Evolutionary conservation across 1,140 invertebrate species (phyloP).

Genomic region (Aricia agestis): DNA sequence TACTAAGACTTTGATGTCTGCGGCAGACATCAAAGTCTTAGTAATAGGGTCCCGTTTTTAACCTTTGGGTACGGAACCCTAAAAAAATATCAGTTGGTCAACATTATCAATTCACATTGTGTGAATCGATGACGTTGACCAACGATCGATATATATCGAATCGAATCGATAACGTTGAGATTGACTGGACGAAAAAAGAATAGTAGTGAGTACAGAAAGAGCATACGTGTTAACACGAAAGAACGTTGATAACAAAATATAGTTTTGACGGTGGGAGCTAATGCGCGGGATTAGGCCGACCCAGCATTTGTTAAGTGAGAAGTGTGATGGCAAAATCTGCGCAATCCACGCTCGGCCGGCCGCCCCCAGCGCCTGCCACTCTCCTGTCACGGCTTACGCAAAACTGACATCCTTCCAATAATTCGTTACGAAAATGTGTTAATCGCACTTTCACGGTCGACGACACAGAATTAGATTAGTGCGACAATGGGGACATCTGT

Average conservation of each 20-base stretch:
- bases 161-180: too few relatives aligned
- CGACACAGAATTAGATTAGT: conserved; percentile 69
- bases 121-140: too few relatives aligned
- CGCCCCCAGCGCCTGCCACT: conserved; percentile 51
- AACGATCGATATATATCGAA: too few relatives aligned
- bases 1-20: too few relatives aligned
- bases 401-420: conserved; percentile 70
- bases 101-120: too few relatives aligned
- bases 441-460: conserved; percentile 70
- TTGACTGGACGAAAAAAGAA: too few relatives aligned
- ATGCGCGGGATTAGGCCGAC: conserved; percentile 4
- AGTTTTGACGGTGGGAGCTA: neutral
- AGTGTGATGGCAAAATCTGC: conserved; percentile 35
- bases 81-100: too few relatives aligned
- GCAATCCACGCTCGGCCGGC: conserved; percentile 32
- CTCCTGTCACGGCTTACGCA: conserved; percentile 73
- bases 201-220: too few relatives aligned
- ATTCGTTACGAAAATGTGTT: conserved; percentile 73
- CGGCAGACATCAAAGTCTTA: too few relatives aligned
- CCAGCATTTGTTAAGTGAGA: conserved; percentile 16
- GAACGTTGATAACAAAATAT: neutral
- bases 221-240: neutral
- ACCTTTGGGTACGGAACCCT: too few relatives aligned
- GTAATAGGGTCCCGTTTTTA: too few relatives aligned
- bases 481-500: conserved; percentile 70